Base-by-base conservation (phyloP, 2,113 vertebrate species). In the Amia ocellicauda region DNA sequence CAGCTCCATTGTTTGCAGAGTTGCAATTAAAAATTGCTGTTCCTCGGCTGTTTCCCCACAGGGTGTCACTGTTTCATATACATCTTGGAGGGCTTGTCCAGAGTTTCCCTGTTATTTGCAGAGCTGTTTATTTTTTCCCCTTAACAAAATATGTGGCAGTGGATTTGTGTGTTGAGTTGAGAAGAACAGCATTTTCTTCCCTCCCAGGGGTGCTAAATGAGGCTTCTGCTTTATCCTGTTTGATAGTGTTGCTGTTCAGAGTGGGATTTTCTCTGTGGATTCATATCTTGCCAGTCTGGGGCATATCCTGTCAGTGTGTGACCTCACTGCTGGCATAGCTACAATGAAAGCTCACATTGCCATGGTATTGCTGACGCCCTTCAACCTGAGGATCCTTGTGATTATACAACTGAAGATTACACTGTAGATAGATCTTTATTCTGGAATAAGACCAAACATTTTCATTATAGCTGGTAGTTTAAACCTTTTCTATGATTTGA, bases 281-380 rank as follows among this genome's bases (percentile, higher is more conserved):
- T 55, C 79, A 58, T 16, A 29, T 17, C 28, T 28, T 40, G 16
- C 3, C 45, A 14, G 45, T 66, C 56, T 51, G 45, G 26, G 16
- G 7, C 3, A 41, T 56, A 41, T 66, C 75, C 72, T 76, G 73
- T 77, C 70, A 73, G 45, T 23, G 27, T 49, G 68, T 66, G 59
- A 62, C 49, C 56, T 74, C 47, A 50, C 17, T 1, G 40, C 56
- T 63, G 62, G 1, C 57, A 73, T 63, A 26, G 71, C 49, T n/a
- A 65, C 56, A 54, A 2, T 19, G 28, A 8, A 26, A 29, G 28
- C 2, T 47, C 2, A 47, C n/a, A 47, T 17, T 19, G n/a, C 14
- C 45, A 47, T 7, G 45, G 16, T 11, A 7, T 36, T 7, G 5
- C 31, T 36, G 11, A 36, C 11, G 11, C 31, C 31, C 45, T 17